These are phyloP conservation scores for Tadarida brasiliensis DNA, from an alignment of 2,797 vertebrate genomes.

Conservation along the genomic window DNA sequence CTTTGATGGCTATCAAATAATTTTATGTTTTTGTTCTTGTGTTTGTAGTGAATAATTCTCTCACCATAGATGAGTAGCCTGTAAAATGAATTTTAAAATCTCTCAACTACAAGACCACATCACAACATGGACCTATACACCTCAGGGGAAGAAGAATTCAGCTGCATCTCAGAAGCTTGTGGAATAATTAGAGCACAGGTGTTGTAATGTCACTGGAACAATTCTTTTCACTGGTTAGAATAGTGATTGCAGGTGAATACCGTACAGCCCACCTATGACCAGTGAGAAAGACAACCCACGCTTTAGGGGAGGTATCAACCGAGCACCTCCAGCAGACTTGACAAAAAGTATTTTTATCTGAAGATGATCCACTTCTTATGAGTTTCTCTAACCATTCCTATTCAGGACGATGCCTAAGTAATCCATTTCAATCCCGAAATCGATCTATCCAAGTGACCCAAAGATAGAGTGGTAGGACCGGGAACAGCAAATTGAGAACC, in stretches of 20 bases:
- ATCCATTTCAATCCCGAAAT: background rate
- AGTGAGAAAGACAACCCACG: background rate
- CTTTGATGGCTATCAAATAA: slow-evolving; percentile 12
- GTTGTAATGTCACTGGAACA: background rate
- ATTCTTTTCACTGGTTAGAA: background rate
- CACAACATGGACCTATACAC: background rate
- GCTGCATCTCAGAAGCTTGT: background rate
- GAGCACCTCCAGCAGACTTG: background rate
- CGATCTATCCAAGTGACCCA: background rate
- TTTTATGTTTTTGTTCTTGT: background rate
- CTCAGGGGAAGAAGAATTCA: background rate
- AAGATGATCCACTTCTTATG: background rate
- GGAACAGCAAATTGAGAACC: background rate
- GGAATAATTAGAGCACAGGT: background rate
- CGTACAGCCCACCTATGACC: background rate
- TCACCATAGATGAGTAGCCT: background rate
- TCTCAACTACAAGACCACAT: background rate
- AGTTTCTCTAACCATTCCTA: background rate
- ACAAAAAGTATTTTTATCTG: background rate
- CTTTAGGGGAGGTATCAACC: background rate
- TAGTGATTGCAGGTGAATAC: background rate
- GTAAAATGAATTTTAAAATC: background rate
- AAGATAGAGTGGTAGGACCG: background rate
- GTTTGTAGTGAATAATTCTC: background rate
- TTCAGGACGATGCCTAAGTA: background rate